Conservation (phyloP, 2,797 vertebrate genomes). For the Cossypha polioptera region DNA sequence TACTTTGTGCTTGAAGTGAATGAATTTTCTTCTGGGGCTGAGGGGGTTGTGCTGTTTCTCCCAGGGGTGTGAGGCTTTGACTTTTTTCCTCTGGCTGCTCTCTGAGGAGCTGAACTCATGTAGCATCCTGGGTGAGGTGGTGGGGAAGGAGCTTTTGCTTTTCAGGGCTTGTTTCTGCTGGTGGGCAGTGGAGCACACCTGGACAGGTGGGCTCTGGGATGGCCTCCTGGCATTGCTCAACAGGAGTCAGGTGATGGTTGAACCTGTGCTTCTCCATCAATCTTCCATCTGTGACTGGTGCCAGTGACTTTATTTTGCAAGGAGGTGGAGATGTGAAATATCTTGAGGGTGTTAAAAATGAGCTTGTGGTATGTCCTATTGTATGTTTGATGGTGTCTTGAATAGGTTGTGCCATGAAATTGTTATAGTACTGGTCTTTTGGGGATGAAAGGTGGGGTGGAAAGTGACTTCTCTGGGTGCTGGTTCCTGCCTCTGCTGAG, state of each 20-base stretch:
- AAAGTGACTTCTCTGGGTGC: background rate
- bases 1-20: background rate
- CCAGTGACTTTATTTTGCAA: background rate
- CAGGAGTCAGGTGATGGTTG: background rate
- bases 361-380: background rate
- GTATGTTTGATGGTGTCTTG: background rate
- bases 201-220: background rate
- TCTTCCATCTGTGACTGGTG: background rate
- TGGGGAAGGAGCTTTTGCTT: background rate
- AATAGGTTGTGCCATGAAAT: background rate
- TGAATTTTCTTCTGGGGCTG: background rate
- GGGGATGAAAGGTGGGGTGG: background rate
- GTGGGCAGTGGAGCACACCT: background rate
- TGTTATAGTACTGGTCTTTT: background rate
- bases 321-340: background rate
- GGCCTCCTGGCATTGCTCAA: background rate
- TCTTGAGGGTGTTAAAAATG: background rate
- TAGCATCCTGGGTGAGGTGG: accelerated
- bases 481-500: background rate
- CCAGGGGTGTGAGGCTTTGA: background rate
- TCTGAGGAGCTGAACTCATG: background rate
- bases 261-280: background rate
- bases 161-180: background rate
- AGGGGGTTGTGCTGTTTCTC: background rate
- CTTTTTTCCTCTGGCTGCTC: background rate